These are phyloP conservation scores for Eristalis intricaria DNA, from an alignment of 2,888 invertebrate species.

Conservation along the genomic window DNA sequence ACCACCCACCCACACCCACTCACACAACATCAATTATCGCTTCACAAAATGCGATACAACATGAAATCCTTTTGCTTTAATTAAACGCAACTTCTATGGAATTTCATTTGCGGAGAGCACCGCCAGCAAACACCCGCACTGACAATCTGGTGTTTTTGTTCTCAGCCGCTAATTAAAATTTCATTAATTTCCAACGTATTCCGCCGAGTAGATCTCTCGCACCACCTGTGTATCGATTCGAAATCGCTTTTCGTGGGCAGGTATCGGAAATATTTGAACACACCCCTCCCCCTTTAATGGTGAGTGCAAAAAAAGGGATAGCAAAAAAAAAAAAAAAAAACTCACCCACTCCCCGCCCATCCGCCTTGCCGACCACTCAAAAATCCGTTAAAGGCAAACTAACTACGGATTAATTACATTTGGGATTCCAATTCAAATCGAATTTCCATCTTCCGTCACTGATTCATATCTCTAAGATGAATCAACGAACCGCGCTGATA, in stretches of 20 bases:
- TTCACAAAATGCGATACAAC: not conserved
- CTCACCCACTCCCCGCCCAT: not conserved
- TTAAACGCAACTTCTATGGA: not conserved
- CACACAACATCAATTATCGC: not conserved
- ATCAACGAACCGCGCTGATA: constrained; percentile 22
- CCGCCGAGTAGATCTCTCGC: constrained; percentile 17
- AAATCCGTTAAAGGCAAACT: constrained; percentile 57
- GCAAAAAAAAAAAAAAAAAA: not conserved
- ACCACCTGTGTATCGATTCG: not conserved
- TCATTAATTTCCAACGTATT: constrained; percentile 53
- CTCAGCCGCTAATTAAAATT: constrained; percentile 47
- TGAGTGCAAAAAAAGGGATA: not conserved
- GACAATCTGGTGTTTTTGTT: constrained; percentile 18
- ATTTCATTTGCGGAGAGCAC: not conserved
- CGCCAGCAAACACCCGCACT: not conserved
- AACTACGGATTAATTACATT: constrained; percentile 65
- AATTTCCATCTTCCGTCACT: constrained; percentile 42
- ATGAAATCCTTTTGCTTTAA: not conserved
- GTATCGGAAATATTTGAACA: not conserved
- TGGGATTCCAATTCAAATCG: constrained; percentile 52
- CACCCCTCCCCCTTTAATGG: not conserved
- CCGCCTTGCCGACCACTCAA: constrained; percentile 1
- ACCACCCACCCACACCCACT: not conserved
- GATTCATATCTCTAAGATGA: constrained; percentile 36
- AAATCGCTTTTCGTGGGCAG: not conserved